Evolutionary conservation across 1,140 invertebrate species (phyloP), one percentile per base, ranked within the genome.

Genomic region (Drosophila seguyi): DNA sequence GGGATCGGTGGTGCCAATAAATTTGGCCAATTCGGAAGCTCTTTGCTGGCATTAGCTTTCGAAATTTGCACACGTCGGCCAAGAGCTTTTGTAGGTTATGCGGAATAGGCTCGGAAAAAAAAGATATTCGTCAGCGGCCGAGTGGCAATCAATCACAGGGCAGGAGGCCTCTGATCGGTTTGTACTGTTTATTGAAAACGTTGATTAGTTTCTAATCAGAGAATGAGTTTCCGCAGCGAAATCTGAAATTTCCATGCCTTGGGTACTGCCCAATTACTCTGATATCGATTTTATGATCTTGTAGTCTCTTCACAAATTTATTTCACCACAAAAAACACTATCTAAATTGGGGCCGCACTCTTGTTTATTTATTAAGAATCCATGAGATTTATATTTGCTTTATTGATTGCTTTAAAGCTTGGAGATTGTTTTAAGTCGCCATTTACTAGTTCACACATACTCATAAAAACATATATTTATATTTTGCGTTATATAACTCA

Each of bases 401-500:
- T 31, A 29, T 29, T 18, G 29, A 14, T 52, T 34, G 29, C n/a
- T 34, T 34, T 14, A 53, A 22, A 36, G 31, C 50, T 38, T 22
- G 14, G 8, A n/a, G 8, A n/a, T 27, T 29, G 11, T 38, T 27
- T 38, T 36, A 53, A 56, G 22, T 56, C 47, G 47, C 16, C 45
- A 61, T 53, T 53, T 52, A 25, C 53, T 48, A 10, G n/a, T 61
- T 53, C 8, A 38, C 44, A 36, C 8, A 60, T 22, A 27, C 6
- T 22, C 6, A 4, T 20, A 52, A 20, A 31, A 29, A 27, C 27
- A 25, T 1, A 41, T 27, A 7, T n/a, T n/a, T 41, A 16, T 16
- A 11, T 5, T 50, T 60, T n/a, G 11, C 18, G n/a, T 79, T 81
- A 81, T 73, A 44, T 59, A 83, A 84, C 80, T 83, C 31, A 83